Percentiles rank a stretch among this genome's conserved stretches.
phyloP scores from a whole-genome alignment of 2,113 vertebrate genomes.

The Todiramphus saurophagus region DNA sequence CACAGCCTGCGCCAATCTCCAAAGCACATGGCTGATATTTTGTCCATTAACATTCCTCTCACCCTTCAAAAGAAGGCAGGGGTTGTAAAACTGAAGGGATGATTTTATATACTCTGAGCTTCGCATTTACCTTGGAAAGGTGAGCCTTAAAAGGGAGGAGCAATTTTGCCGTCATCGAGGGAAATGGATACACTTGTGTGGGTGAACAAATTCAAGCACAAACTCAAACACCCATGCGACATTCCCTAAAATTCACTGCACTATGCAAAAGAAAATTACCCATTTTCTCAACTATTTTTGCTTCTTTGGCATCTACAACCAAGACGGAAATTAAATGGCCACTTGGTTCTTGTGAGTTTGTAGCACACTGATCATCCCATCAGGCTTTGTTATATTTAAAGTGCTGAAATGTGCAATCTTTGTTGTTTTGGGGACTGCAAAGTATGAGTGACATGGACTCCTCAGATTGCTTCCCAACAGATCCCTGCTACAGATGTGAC shows the following conservation, averaged over 20 bases:
- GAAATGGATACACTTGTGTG: not conserved
- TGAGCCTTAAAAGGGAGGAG: constrained; percentile 19
- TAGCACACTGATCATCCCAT: not conserved
- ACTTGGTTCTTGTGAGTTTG: not conserved
- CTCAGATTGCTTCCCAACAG: not conserved
- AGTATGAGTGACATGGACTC: not conserved
- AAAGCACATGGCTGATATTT: not conserved
- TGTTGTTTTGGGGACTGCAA: not conserved
- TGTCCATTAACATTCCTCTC: not conserved
- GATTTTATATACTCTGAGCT: not conserved
- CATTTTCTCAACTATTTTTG: not conserved
- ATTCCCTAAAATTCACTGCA: not conserved
- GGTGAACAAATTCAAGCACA: not conserved
- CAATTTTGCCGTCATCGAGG: constrained; percentile 22
- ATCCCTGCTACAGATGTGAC: not conserved
- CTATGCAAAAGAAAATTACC: not conserved
- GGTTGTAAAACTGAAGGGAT: not conserved
- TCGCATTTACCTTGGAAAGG: not conserved
- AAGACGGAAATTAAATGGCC: not conserved
- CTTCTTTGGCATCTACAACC: not conserved
- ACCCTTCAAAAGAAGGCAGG: not conserved
- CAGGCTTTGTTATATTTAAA: not conserved
- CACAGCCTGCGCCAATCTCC: not conserved
- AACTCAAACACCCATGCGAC: not conserved
- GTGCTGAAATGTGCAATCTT: not conserved